Conservation (phyloP, 1,140 invertebrate species). For the Hermetia illucens region DNA sequence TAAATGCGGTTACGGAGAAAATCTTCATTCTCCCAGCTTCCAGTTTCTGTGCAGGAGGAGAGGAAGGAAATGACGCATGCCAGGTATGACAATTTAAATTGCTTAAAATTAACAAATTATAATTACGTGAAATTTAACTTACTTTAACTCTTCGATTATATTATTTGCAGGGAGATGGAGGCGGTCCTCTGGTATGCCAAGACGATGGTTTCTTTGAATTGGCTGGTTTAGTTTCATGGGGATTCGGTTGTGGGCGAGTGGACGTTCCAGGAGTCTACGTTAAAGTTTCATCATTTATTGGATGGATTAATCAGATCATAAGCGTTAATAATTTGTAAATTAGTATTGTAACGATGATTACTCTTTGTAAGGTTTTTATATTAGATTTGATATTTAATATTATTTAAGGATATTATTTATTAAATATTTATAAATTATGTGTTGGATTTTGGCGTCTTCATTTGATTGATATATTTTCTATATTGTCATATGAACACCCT, state of each 20-base stretch:
- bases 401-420: too few species aligned
- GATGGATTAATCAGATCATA: slow-evolving; percentile 95
- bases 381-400: too few species aligned
- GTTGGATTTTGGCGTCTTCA: too few species aligned
- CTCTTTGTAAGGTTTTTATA: too few species aligned
- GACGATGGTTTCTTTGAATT: slow-evolving; percentile 86
- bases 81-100: slow-evolving; percentile 45
- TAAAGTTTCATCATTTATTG: slow-evolving; percentile 86
- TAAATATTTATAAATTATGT: too few species aligned
- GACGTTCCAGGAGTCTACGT: slow-evolving; percentile 89
- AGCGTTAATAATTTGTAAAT: slow-evolving; percentile 77
- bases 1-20: slow-evolving; percentile 87
- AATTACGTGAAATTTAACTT: slow-evolving; percentile 4
- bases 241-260: slow-evolving; percentile 76
- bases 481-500: too few species aligned
- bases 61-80: slow-evolving; percentile 84
- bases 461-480: too few species aligned
- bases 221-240: slow-evolving; percentile 71
- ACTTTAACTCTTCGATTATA: slow-evolving; percentile 2
- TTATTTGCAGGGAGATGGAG: slow-evolving; percentile 66
- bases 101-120: slow-evolving; percentile 1
- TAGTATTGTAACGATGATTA: too few species aligned
- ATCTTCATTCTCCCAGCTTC: slow-evolving; percentile 83
- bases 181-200: slow-evolving; percentile 80
- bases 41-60: slow-evolving; percentile 86